Evolutionary conservation across 2,797 vertebrate species (phyloP).

Genomic region (Pelodytes ibericus): DNA sequence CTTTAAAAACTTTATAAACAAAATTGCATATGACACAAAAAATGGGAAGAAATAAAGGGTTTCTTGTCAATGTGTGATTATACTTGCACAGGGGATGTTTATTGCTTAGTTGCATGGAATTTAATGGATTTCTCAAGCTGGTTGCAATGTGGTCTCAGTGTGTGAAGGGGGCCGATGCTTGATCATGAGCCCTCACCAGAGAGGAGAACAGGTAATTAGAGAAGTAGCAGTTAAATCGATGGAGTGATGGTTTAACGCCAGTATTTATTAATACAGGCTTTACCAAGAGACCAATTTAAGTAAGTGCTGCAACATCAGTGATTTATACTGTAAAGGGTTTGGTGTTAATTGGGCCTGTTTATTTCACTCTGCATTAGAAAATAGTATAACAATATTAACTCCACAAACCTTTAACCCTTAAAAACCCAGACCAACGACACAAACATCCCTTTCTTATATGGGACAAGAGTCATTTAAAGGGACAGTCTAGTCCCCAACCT

Average conservation of each 20-base stretch:
- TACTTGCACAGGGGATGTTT: no score
- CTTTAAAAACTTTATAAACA: no score
- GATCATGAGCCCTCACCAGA: background rate
- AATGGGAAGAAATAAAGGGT: no score
- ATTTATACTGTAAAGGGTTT: background rate
- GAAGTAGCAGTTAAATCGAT: constrained; percentile 22
- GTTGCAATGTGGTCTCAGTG: background rate
- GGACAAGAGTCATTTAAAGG: no score
- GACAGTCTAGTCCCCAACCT: no score
- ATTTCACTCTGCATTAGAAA: background rate
- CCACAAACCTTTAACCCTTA: no score
- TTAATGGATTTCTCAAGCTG: background rate
- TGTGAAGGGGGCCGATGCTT: background rate
- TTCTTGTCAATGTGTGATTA: no score
- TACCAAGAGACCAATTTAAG: constrained; percentile 7
- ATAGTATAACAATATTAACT: no score
- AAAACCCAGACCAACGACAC: no score
- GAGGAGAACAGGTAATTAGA: constrained; percentile 19
- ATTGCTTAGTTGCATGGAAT: no score
- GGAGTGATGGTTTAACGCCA: background rate
- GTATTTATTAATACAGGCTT: constrained; percentile 4
- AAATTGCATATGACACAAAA: no score
- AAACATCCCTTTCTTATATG: no score
- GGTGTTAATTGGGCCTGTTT: background rate
- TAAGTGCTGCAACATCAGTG: constrained; percentile 8